Base-by-base conservation (phyloP, 2,113 vertebrate genomes). In the Fulmarus glacialis region DNA sequence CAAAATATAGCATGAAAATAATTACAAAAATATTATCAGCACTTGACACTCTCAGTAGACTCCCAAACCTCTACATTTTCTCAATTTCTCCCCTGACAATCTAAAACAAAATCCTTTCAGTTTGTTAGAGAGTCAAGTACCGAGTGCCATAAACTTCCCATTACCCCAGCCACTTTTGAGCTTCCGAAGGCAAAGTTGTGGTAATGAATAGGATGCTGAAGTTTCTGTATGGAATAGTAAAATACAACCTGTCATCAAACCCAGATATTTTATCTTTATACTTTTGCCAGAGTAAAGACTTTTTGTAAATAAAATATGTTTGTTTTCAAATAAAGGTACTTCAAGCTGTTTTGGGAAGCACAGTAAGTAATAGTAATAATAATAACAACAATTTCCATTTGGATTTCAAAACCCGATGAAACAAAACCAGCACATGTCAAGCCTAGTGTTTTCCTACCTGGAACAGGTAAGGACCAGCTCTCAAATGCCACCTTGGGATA, bases 381-480 rank as follows among this genome's bases (percentile, higher is more conserved):
- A 48, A 42, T 8, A 85, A 36, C 9, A 93, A 67, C 20, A 50
- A 74, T 36, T 93, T 87, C 73, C 80, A 67, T 58, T 78, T 82
- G 68, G 36, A 93, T 96, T 86, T 90, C 66, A 97, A 97, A 95
- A 92, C 87, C 82, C 42, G 78, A 87, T 68, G 88, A 91, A 92
- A 84, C 85, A 97, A 95, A 98, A 63, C 68, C 89, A 90, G 59
- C 79, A 93, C 64, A 73, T 71, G 68, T 78, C 95, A 97, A 97
- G n/a, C 52, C 97, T 97, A 93, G 68, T 27, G 89, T 86, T 98
- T 94, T 98, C 98, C 98, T 98, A 98, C 98, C 98, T 98, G 98
- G 82, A 89, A 98, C 97, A 98, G 98, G 97, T 97, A 98, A 98
- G 92, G 96, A 98, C 97, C 98, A 98, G 97, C 97, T 98, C 96